Evolutionary conservation across 1,140 invertebrate genomes (phyloP).

Genomic region (Portunus trituberculatus): DNA sequence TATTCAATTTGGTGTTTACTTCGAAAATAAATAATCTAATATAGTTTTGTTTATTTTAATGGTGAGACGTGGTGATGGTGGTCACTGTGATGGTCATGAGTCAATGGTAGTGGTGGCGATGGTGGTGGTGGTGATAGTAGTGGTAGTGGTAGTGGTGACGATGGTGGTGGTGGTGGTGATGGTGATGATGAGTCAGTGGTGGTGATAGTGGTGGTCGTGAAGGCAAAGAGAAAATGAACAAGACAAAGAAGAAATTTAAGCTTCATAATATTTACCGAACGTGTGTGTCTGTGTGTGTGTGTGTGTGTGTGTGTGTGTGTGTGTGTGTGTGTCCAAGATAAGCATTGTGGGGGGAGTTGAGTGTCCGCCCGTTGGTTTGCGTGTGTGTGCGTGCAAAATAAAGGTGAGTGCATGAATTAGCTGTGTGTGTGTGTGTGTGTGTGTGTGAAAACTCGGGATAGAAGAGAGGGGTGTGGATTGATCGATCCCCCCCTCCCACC

Average conservation of each 20-base stretch:
- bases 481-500: neutral
- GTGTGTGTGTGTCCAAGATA: neutral
- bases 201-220: neutral
- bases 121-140: slow-evolving; percentile 22
- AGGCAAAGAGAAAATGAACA: neutral
- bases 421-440: slow-evolving; percentile 39
- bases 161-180: neutral
- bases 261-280: neutral
- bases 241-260: neutral
- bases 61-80: slow-evolving; percentile 17
- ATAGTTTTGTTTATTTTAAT: neutral
- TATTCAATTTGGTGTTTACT: neutral
- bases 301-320: slow-evolving; percentile 24
- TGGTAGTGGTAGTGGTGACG: neutral
- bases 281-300: slow-evolving; percentile 10
- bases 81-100: neutral
- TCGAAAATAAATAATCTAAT: neutral
- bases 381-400: neutral
- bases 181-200: neutral
- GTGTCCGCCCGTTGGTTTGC: neutral
- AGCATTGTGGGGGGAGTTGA: neutral
- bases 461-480: neutral
- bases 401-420: neutral
- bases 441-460: slow-evolving; percentile 32
- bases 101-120: neutral